These are phyloP conservation scores for Tragelaphus oryx DNA, from an alignment of 2,797 vertebrate genomes.

Conservation along the genomic window DNA sequence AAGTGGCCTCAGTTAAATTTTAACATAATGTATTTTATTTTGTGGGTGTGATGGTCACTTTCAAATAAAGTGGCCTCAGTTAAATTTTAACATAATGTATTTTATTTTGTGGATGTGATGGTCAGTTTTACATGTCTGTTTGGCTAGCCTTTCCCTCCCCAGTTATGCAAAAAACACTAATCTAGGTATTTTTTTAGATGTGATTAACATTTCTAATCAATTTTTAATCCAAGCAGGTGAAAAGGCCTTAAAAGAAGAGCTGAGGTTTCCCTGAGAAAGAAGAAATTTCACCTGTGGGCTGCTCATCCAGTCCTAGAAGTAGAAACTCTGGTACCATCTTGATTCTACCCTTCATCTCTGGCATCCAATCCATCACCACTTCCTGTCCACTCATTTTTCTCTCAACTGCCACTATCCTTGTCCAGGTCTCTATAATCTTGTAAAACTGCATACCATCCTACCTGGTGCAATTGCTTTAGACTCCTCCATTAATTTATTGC, in stretches of 20 bases:
- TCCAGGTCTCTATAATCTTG: not conserved
- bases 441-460: not conserved
- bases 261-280: not conserved
- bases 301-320: not conserved
- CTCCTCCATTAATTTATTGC: not conserved
- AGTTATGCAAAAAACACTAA: not conserved
- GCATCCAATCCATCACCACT: not conserved
- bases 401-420: not conserved
- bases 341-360: not conserved
- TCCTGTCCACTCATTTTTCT: not conserved
- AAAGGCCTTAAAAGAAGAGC: not conserved
- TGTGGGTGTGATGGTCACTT: not conserved
- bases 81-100: slow-evolving; percentile 17
- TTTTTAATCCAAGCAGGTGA: not conserved
- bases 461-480: not conserved
- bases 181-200: not conserved
- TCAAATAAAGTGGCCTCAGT: slow-evolving; percentile 27
- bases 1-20: slow-evolving; percentile 22
- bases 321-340: not conserved
- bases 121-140: not conserved
- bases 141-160: not conserved
- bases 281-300: not conserved
- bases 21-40: not conserved
- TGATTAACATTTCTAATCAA: not conserved
- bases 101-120: not conserved